phyloP scores from a whole-genome alignment of 2,797 vertebrate species.

The Eremophila alpestris region DNA sequence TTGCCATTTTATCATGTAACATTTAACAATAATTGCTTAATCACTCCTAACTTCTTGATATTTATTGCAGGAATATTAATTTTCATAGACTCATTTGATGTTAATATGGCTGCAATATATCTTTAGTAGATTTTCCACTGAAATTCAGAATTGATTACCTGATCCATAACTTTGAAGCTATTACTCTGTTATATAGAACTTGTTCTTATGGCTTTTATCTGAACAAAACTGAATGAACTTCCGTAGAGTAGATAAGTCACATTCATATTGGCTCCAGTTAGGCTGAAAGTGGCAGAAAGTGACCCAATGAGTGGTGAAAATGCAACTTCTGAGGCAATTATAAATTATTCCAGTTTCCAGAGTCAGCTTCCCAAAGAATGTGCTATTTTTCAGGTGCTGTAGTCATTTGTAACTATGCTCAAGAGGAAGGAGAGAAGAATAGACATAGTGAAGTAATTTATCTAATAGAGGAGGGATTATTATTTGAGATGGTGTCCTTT shows the following conservation, averaged over 20 bases:
- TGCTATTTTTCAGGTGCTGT: background rate
- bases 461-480: background rate
- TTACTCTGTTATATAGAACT: background rate
- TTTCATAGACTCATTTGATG: constrained; percentile 49
- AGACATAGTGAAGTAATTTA: constrained; percentile 55
- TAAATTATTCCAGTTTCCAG: background rate
- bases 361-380: background rate
- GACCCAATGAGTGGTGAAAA: background rate
- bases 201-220: background rate
- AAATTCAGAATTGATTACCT: constrained; percentile 67
- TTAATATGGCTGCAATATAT: constrained; percentile 54
- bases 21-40: constrained; percentile 58
- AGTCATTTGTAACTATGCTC: constrained; percentile 36
- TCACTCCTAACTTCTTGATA: constrained; percentile 49
- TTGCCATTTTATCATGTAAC: background rate
- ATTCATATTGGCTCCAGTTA: background rate
- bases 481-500: constrained; percentile 23
- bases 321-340: background rate
- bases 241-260: background rate
- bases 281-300: background rate
- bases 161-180: constrained; percentile 54
- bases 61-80: constrained; percentile 65
- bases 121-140: constrained; percentile 45
- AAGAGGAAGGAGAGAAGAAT: background rate
- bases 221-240: background rate